These are phyloP conservation scores for Saccopteryx leptura DNA, from an alignment of 2,113 vertebrate genomes.

Conservation along the genomic window DNA sequence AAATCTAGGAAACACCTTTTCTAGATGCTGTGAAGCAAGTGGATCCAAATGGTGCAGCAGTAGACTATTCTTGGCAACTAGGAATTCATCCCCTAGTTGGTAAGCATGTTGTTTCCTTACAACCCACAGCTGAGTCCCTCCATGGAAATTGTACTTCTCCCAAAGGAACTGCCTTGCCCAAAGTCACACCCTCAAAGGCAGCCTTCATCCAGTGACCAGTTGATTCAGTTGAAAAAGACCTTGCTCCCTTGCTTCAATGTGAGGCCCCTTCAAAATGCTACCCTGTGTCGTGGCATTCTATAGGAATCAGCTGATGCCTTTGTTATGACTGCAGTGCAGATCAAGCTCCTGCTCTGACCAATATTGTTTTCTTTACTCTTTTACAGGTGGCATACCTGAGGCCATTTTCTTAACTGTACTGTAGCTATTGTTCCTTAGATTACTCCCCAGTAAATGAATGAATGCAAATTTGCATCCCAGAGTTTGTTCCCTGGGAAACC, in stretches of 20 bases:
- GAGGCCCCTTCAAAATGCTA: background rate
- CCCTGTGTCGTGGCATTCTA: background rate
- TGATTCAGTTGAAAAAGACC: background rate
- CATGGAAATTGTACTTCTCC: background rate
- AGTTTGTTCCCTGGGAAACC: background rate
- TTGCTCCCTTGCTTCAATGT: background rate
- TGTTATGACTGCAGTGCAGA: background rate
- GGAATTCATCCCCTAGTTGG: background rate
- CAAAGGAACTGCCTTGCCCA: background rate
- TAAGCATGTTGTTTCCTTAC: background rate
- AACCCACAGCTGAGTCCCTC: background rate
- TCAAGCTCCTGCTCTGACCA: background rate
- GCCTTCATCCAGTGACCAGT: background rate
- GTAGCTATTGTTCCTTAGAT: background rate
- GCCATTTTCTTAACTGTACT: background rate
- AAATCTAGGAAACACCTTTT: background rate
- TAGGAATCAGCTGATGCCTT: background rate
- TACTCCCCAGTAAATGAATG: background rate
- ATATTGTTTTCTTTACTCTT: background rate
- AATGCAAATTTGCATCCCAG: background rate
- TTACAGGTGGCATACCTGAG: background rate
- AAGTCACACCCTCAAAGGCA: background rate
- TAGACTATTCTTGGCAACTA: background rate
- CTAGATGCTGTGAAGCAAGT: background rate
- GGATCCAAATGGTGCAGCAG: fast-evolving